Percentiles rank a stretch among this genome's conserved stretches.
These are phyloP conservation scores for Porites cylindrica DNA, from an alignment of 92 coral and sea anemone species.

Conservation along the genomic window DNA sequence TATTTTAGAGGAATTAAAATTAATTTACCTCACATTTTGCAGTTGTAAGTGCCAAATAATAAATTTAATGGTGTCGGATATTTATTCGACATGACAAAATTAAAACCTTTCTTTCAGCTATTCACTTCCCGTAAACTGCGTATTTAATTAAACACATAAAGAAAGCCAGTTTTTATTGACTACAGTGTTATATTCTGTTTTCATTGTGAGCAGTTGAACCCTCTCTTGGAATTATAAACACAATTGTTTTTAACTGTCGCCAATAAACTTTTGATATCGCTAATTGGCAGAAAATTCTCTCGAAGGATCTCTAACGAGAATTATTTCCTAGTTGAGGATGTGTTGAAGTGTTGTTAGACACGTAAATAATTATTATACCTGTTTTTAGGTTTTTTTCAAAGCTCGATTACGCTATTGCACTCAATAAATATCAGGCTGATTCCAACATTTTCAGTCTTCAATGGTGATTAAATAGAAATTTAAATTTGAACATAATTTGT, in stretches of 20 bases:
- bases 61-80: conserved; percentile 64
- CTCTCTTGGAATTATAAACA: conserved; percentile 66
- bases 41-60: conserved; percentile 38
- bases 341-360: conserved; percentile 18
- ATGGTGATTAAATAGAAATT: conserved; percentile 59
- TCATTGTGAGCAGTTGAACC: conserved; percentile 73
- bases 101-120: conserved; percentile 63
- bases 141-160: conserved; percentile 55
- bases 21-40: conserved; percentile 18
- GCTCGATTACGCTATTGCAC: not conserved
- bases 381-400: not conserved
- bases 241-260: conserved; percentile 77
- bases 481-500: conserved; percentile 69
- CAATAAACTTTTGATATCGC: conserved; percentile 44
- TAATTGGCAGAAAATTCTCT: conserved; percentile 54
- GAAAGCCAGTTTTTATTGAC: conserved; percentile 67
- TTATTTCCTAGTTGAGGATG: conserved; percentile 25
- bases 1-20: conserved; percentile 18
- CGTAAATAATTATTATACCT: not conserved
- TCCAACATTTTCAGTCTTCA: conserved; percentile 15
- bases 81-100: conserved; percentile 77
- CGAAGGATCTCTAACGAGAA: conserved; percentile 44
- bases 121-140: conserved; percentile 59
- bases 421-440: conserved; percentile 1
- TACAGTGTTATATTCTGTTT: conserved; percentile 66